Evolutionary conservation across 1,140 invertebrate species (phyloP), one percentile per base, ranked within the genome.

Genomic region (Caenorhabditis latens): DNA sequence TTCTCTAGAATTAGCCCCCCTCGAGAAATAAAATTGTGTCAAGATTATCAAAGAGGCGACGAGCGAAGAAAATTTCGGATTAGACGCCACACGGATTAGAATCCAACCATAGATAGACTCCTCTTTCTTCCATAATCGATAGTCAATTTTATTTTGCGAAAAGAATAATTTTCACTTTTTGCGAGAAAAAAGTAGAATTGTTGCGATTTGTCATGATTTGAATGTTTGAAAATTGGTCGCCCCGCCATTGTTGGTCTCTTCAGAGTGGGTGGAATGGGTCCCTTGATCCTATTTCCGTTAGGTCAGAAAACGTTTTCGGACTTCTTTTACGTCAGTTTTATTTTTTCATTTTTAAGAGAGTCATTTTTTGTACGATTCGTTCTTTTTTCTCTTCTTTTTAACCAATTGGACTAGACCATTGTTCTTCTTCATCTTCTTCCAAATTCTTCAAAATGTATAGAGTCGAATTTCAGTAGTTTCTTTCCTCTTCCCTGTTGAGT

Each of bases 181-280:
- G 19, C 42, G 43, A 6, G 11, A 46, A 46, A 46, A 71, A 53
- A 53, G 9, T 1, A 32, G 32, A 32, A 32, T 71, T 71, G 43
- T 71, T 71, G 65, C 65, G 40, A 71, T 71, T 71, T 71, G 65
- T 71, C 43, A 71, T 71, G n/a, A 46, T 71, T 71, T 46, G 21
- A 32, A 32, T 46, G 19, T 32, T 71, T 32, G 32, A 46, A 40
- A 79, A 79, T 79, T 50, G 71, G n/a, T 79, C 14, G 8, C 9
- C 3, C 14, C 11, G 13, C 71, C n/a, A 50, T 79, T 79, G 71
- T 79, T 79, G 46, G 16, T 32, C 9, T 71, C 19, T 46, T 11
- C n/a, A 79, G 46, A 79, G 71, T 79, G 71, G 71, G 71, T 79
- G 71, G 46, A 53, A 46, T 11, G 24, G 24, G 42, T 6, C 67